phyloP scores from a whole-genome alignment of 2,888 invertebrate genomes.

The Pandemis corylana region DNA sequence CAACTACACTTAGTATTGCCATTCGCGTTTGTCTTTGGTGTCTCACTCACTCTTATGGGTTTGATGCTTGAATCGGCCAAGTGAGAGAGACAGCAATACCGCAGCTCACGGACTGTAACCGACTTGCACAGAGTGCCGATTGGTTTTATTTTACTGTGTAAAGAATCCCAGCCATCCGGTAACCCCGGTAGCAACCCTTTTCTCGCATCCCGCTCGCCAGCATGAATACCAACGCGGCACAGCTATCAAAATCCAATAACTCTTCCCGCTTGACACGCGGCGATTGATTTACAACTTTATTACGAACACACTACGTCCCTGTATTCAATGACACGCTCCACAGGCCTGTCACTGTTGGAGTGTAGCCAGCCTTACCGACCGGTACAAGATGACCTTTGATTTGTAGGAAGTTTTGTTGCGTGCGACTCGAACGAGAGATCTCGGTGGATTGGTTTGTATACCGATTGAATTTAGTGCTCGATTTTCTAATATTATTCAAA shows the following conservation, averaged over 20 bases:
- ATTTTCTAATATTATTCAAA: slow-evolving; percentile 40
- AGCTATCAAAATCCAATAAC: slow-evolving; percentile 63
- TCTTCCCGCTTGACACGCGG: slow-evolving; percentile 44
- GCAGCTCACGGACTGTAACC: background rate
- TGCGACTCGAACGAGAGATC: background rate
- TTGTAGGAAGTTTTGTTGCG: slow-evolving; percentile 2
- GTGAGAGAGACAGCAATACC: too few relatives aligned
- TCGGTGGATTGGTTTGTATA: background rate
- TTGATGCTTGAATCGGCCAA: too few relatives aligned
- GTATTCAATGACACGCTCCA: slow-evolving; percentile 49
- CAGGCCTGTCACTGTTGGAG: slow-evolving; percentile 55
- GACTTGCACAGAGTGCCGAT: too few relatives aligned
- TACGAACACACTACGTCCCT: slow-evolving; percentile 48
- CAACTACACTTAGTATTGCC: too few relatives aligned
- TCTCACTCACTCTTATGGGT: too few relatives aligned
- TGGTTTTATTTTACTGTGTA: background rate
- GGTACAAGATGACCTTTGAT: slow-evolving; percentile 48
- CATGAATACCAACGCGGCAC: slow-evolving; percentile 47
- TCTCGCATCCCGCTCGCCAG: slow-evolving; percentile 45
- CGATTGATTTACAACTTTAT: slow-evolving; percentile 58
- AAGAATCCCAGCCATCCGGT: background rate
- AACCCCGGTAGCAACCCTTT: slow-evolving; percentile 15
- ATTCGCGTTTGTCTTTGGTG: too few relatives aligned
- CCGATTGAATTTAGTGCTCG: slow-evolving; percentile 36
- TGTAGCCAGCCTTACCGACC: slow-evolving; percentile 54